phyloP scores from a whole-genome alignment of 2,888 invertebrate species.

The Sesamia inferens region DNA sequence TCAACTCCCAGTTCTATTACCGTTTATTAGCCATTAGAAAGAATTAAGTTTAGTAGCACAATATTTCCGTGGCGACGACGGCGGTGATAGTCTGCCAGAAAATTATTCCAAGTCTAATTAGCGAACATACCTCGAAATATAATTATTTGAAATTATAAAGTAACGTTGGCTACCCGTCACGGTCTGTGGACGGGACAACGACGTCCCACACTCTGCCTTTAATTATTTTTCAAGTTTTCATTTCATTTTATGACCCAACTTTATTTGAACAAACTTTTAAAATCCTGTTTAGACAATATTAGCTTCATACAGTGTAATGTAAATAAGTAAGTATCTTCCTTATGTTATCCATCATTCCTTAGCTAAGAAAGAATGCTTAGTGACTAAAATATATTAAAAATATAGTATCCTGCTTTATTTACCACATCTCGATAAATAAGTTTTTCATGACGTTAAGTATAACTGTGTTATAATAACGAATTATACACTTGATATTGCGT shows the following conservation, averaged over 20 bases:
- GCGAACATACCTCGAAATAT: constrained; percentile 79
- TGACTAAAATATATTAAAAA: neutral
- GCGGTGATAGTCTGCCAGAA: constrained; percentile 53
- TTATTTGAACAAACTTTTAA: constrained; percentile 39
- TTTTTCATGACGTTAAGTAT: no score
- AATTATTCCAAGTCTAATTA: constrained; percentile 82
- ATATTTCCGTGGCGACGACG: constrained; percentile 58
- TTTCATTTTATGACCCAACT: constrained; percentile 69
- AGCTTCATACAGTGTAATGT: constrained; percentile 21
- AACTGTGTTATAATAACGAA: no score
- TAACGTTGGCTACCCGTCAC: constrained; percentile 82
- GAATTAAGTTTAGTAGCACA: constrained; percentile 43
- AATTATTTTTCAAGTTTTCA: constrained; percentile 68
- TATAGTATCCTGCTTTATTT: no score
- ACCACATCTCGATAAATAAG: no score
- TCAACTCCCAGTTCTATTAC: neutral
- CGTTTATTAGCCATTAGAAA: constrained; percentile 31
- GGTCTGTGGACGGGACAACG: constrained; percentile 79
- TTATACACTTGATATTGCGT: no score
- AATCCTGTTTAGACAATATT: constrained; percentile 28
- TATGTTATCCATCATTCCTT: constrained; percentile 6
- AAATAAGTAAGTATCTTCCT: constrained; percentile 5
- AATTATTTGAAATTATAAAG: constrained; percentile 85
- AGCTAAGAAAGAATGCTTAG: constrained; percentile 2
- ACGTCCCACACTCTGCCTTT: constrained; percentile 72